Base-by-base conservation (phyloP, 2,797 vertebrate genomes). In the Microctenopoma lineatum region DNA sequence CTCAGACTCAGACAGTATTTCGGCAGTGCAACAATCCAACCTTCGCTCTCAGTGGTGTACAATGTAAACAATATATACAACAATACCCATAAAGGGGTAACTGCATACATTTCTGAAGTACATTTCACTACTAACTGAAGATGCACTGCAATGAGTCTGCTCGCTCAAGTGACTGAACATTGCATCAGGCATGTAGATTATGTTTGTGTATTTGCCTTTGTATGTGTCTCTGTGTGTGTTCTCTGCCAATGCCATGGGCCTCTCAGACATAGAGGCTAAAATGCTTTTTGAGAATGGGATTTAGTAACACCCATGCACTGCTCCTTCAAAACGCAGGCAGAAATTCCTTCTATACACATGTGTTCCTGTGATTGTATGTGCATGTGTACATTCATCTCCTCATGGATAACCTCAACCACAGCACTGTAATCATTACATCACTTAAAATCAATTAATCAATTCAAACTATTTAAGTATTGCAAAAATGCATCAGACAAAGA, bases 131-230 rank as follows among this genome's bases (percentile, higher is more conserved):
- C 87, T 79, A 83, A 70, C 66, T 73, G 60, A 34, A 61, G 80
- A 85, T 48, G 66, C 66, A 73, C 66, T 79, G 81, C 59, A 87
- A 86, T 85, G 79, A 83, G 81, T 87, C 62, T 67, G 81, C 83
- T 88, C 90, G 83, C 84, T 71, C 65, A 75, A 83, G 79, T 90
- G 90, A 87, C 87, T 89, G 81, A 81, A 82, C 76, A 86, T 90
- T 92, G 88, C 90, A 88, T 92, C 91, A 92, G 87, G 81, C 85
- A 87, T 89, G 84, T 80, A 90, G 83, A 89, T 90, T 83, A 77
- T 85, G 81, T 86, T 84, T 84, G 84, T 84, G 81, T 77, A 48
- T 79, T 70, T 60, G 81, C 51, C 59, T 86, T 58, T 87, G 79
- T 85, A 73, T 81, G 68, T 56, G 68, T 45, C 36, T 57, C 38